Conservation (phyloP, 1,140 invertebrate species). For the Asobara japonica region DNA sequence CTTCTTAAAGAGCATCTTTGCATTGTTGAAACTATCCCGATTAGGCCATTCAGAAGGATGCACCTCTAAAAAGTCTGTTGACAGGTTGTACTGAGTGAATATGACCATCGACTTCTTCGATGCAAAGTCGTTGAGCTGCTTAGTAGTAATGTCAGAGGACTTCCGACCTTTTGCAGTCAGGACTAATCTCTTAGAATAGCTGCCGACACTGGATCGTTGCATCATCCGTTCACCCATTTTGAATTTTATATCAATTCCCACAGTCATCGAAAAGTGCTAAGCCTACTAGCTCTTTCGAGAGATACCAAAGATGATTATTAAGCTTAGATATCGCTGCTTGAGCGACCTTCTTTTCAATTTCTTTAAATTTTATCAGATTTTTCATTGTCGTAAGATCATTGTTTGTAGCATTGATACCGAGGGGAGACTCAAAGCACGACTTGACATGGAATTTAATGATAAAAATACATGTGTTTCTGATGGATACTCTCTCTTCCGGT, state of each 20-base stretch:
- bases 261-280: neutral
- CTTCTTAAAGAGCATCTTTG: neutral
- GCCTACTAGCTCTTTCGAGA: slow-evolving; percentile 2
- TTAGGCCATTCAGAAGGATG: neutral
- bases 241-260: no score
- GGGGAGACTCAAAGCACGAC: slow-evolving; percentile 4
- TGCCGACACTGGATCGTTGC: no score
- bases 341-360: slow-evolving; percentile 32
- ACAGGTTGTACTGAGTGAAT: neutral
- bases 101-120: neutral
- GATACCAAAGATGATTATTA: slow-evolving; percentile 46
- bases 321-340: slow-evolving; percentile 36
- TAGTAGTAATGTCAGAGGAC: no score
- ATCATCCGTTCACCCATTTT: no score
- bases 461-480: slow-evolving; percentile 21
- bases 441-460: slow-evolving; percentile 6
- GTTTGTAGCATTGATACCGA: slow-evolving; percentile 2
- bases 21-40: neutral
- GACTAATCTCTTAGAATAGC: no score
- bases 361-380: slow-evolving; percentile 17
- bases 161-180: no score
- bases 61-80: neutral
- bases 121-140: neutral
- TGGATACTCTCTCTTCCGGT: neutral
- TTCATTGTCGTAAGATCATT: slow-evolving; percentile 22